Evolutionary conservation across 2,888 invertebrate species (phyloP).

Genomic region (Cinara cedri): DNA sequence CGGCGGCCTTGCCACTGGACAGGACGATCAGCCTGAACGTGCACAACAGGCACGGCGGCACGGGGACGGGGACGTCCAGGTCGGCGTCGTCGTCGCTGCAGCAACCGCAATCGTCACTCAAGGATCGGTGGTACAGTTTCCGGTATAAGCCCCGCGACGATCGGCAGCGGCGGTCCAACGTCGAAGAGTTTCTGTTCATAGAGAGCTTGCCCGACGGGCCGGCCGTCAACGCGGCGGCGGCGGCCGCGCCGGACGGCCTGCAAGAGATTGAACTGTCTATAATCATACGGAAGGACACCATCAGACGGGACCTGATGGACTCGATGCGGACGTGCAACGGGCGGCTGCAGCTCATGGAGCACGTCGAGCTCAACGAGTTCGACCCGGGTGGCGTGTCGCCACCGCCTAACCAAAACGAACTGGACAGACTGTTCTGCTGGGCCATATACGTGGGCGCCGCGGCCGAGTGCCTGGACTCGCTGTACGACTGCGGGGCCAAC

Average conservation of each 20-base stretch:
- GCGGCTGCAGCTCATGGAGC: slow-evolving; percentile 73
- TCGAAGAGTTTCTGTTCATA: slow-evolving; percentile 58
- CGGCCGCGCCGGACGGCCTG: slow-evolving; percentile 17
- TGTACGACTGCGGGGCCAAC: slow-evolving; percentile 74
- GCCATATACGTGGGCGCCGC: slow-evolving; percentile 73
- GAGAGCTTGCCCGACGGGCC: slow-evolving; percentile 57
- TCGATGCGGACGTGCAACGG: slow-evolving; percentile 75
- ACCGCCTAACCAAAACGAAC: slow-evolving; percentile 64
- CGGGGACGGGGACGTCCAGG: slow-evolving; percentile 51
- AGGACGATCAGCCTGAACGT: slow-evolving; percentile 65
- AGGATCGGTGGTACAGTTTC: slow-evolving; percentile 58
- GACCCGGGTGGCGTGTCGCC: slow-evolving; percentile 61
- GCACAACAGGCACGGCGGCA: slow-evolving; percentile 61
- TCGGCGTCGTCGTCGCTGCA: slow-evolving; percentile 60
- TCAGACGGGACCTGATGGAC: slow-evolving; percentile 76
- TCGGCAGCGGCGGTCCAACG: slow-evolving; percentile 30
- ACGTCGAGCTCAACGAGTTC: slow-evolving; percentile 70
- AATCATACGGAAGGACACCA: slow-evolving; percentile 68
- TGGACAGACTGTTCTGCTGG: slow-evolving; percentile 75
- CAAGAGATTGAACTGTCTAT: slow-evolving; percentile 62
- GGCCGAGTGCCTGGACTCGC: slow-evolving; percentile 70
- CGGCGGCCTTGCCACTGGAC: slow-evolving; percentile 63
- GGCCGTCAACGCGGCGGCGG: not conserved
- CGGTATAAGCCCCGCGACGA: slow-evolving; percentile 54
- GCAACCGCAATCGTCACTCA: slow-evolving; percentile 55